Base-by-base conservation (phyloP, 2,888 invertebrate genomes). In the Cactoblastis cactorum region DNA sequence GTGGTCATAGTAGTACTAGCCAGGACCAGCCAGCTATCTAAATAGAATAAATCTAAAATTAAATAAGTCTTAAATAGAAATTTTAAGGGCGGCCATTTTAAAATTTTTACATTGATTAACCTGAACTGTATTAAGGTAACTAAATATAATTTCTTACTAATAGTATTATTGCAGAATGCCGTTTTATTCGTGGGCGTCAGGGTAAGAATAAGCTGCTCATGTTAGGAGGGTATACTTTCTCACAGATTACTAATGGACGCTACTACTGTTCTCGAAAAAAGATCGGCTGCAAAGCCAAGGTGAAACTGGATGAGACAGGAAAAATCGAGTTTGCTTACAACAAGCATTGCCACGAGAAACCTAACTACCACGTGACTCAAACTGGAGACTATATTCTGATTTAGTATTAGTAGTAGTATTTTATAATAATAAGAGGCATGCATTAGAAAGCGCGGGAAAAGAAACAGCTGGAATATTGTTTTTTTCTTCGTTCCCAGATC, bases 261-360 rank as follows among this genome's bases (percentile, higher is more conserved):
- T 65, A 51, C 41, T 57, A 59, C 18, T 65, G 63, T 32, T 61
- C 64, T 0, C 55, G 49, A 12, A 62, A 59, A 49, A 47, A 53
- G 4, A 28, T 15, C n/a, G 59, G 60, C 3, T 64, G 66, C 45
- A 62, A 56, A 46, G 62, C 63, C n/a, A 53, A 41, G 5, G 49
- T 54, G 4, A 51, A 33, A n/a, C 32, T 51, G 35, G n/a, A 22
- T 4, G 28, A 47, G 3, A 15, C 8, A 1, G 47, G 22, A 2
- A 18, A 12, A 2, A 52, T 48, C 0, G 3, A 17, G 24, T 9
- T 9, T 15, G 43, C 17, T 3, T 1, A 28, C 5, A 43, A 28
- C n/a, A 11, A 11, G 15, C 52, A 52, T 22, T 38, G 11, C n/a
- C 52, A 52, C 11, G 17, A 35, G 2, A 48, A 37, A 8, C 52